Percentiles rank a stretch among this genome's conserved stretches.
These are phyloP conservation scores for Uromys caudimaculatus DNA, from an alignment of 2,797 vertebrate genomes.

Conservation along the genomic window DNA sequence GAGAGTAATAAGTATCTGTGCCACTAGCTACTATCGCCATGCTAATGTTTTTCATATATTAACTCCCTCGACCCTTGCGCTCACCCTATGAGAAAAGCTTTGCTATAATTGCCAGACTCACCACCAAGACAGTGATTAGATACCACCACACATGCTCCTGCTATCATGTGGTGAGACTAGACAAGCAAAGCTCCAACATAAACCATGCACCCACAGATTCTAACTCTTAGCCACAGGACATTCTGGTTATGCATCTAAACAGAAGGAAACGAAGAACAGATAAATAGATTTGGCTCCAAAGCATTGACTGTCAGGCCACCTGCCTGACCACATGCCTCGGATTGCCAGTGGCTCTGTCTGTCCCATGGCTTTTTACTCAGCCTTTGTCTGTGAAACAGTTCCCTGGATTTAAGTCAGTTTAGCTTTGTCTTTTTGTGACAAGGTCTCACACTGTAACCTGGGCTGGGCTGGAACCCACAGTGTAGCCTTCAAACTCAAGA, in stretches of 20 bases:
- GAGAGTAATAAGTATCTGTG: conserved; percentile 15
- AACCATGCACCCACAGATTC: not conserved
- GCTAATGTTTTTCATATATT: not conserved
- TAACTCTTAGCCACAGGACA: not conserved
- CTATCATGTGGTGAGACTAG: not conserved
- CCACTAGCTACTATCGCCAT: not conserved
- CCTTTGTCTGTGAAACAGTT: not conserved
- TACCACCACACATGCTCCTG: not conserved
- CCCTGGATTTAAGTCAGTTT: not conserved
- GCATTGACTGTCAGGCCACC: not conserved
- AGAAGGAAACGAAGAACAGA: not conserved
- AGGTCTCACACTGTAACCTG: not conserved
- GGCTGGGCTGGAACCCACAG: not conserved
- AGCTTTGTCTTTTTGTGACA: not conserved
- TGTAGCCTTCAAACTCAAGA: not conserved
- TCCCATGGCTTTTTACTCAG: not conserved
- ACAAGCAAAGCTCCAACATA: not conserved
- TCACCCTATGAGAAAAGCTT: not conserved
- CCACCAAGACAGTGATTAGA: not conserved
- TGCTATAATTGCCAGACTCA: not conserved
- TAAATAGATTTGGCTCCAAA: not conserved
- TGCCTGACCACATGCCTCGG: not conserved
- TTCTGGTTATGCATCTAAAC: not conserved
- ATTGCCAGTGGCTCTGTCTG: not conserved
- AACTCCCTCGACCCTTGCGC: conserved; percentile 5